phyloP scores from a whole-genome alignment of 1,140 invertebrate genomes.

The Drosophila melanica region DNA sequence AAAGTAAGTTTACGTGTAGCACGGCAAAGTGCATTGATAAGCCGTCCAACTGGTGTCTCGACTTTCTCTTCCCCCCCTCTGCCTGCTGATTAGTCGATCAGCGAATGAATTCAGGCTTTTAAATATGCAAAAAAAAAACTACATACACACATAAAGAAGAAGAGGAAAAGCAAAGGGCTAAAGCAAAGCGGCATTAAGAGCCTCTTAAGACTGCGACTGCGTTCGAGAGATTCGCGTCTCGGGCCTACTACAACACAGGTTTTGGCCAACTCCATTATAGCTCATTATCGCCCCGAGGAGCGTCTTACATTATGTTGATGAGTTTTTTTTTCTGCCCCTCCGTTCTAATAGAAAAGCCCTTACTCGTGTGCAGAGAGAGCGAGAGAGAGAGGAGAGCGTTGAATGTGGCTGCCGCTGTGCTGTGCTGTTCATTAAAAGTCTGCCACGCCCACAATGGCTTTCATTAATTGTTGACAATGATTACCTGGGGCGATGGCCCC shows the following conservation, averaged over 20 bases:
- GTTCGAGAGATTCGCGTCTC: constrained; percentile 36
- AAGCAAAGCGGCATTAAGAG: constrained; percentile 53
- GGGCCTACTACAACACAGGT: constrained; percentile 1
- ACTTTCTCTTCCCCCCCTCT: constrained; percentile 41
- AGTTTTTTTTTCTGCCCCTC: constrained; percentile 58
- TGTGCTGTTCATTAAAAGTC: constrained; percentile 70
- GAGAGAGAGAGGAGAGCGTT: not conserved
- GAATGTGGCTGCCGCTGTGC: constrained; percentile 25
- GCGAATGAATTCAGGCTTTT: constrained; percentile 66
- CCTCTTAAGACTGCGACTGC: constrained; percentile 54
- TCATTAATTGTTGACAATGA: constrained; percentile 83
- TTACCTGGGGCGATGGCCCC: constrained; percentile 65
- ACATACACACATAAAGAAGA: constrained; percentile 1
- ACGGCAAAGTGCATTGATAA: constrained; percentile 80
- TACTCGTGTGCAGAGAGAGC: constrained; percentile 44
- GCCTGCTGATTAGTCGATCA: constrained; percentile 73
- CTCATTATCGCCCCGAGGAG: constrained; percentile 83
- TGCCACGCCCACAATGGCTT: constrained; percentile 69
- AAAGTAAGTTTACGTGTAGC: constrained; percentile 81
- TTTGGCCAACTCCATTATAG: constrained; percentile 76
- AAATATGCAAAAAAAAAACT: constrained; percentile 69
- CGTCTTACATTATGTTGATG: constrained; percentile 84
- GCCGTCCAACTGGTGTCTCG: constrained; percentile 20
- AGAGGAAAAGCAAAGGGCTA: constrained; percentile 28
- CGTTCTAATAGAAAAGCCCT: constrained; percentile 74